Conservation (phyloP, 2,888 invertebrate genomes). For the Trissolcus japonicus region DNA sequence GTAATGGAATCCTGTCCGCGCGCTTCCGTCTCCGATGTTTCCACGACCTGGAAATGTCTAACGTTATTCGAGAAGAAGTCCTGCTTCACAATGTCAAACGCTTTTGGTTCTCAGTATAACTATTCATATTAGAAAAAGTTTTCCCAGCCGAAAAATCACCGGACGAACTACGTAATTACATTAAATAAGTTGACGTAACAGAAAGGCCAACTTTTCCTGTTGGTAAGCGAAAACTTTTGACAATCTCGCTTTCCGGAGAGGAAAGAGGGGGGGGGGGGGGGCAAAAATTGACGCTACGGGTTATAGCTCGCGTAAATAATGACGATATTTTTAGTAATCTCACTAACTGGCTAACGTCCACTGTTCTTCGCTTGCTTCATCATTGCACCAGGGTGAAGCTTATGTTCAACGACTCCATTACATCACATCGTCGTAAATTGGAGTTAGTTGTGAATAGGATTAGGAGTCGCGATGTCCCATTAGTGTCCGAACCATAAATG, state of each 20-base stretch:
- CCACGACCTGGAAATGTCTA: constrained; percentile 59
- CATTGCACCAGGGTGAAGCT: constrained; percentile 36
- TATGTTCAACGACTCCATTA: constrained; percentile 48
- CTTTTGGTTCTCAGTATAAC: constrained; percentile 21
- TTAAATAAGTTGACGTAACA: neutral
- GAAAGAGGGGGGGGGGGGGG: no score
- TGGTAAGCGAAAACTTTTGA: no score
- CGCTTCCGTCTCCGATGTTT: constrained; percentile 59
- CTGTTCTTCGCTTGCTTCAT: constrained; percentile 46
- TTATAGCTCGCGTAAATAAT: constrained; percentile 41
- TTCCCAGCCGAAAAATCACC: constrained; percentile 3
- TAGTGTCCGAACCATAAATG: constrained; percentile 44
- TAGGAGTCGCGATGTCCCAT: constrained; percentile 54
- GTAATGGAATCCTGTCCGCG: constrained; percentile 61
- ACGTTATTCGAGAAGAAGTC: constrained; percentile 54
- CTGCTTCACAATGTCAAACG: constrained; percentile 52
- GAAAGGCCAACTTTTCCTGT: neutral
- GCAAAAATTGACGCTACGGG: constrained; percentile 12
- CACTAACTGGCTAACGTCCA: constrained; percentile 48
- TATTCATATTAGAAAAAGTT: constrained; percentile 35
- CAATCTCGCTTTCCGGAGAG: neutral
- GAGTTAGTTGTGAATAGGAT: constrained; percentile 57
- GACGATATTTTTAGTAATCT: constrained; percentile 47
- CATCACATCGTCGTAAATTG: constrained; percentile 54
- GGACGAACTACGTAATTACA: no score